These are phyloP conservation scores for Uria aalge DNA, from an alignment of 2,113 vertebrate species.

Conservation along the genomic window DNA sequence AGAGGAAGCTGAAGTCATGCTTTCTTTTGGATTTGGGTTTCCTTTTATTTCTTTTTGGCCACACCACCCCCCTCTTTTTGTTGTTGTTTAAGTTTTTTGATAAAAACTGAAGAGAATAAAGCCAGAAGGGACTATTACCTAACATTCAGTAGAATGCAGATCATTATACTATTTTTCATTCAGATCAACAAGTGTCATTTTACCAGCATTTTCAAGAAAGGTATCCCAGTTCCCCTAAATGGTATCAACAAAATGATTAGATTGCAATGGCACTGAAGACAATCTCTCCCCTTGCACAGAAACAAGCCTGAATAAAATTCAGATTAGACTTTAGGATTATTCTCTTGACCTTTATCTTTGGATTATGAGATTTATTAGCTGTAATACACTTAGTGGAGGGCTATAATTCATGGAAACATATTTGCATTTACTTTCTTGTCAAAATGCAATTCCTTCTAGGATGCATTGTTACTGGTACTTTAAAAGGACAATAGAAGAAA, in stretches of 20 bases:
- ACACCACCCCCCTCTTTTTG: fast-evolving
- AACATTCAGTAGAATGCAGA: neutral
- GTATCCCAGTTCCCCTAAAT: neutral
- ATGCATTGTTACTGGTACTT: neutral
- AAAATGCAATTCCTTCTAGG: neutral
- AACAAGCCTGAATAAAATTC: constrained; percentile 5
- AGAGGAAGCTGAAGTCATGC: constrained; percentile 15
- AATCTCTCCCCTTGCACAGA: neutral
- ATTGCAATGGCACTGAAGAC: neutral
- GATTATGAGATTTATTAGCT: constrained; percentile 49
- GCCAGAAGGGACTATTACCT: neutral
- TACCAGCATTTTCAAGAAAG: neutral
- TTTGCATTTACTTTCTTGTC: neutral
- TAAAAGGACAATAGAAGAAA: neutral
- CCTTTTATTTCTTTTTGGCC: neutral
- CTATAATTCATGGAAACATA: neutral
- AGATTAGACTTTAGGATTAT: constrained; percentile 1
- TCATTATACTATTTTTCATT: neutral
- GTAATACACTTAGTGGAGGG: constrained; percentile 1
- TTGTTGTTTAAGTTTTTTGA: neutral
- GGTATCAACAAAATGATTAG: neutral
- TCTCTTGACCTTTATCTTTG: constrained; percentile 38
- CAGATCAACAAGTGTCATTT: neutral
- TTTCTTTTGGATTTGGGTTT: neutral
- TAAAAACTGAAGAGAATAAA: neutral